Conservation (phyloP, 37 sponge, comb jelly and placozoan species). For the Diacarnus erythraeanus region DNA sequence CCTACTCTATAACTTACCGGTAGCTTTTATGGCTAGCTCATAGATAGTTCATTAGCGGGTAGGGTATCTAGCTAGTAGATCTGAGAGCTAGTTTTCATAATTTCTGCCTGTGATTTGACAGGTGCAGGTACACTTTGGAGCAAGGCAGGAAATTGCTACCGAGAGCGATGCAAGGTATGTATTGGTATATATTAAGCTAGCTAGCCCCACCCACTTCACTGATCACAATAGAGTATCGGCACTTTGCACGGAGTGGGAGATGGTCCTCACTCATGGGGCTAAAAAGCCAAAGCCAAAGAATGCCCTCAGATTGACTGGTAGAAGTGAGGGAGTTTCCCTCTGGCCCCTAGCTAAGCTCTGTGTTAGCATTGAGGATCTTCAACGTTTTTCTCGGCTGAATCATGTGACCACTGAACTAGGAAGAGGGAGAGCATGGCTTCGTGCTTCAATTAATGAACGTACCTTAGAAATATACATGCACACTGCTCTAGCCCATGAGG, state of each 20-base stretch:
- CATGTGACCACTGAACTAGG: conserved; percentile 50
- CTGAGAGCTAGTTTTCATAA: background rate
- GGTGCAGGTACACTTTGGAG: conserved; percentile 89
- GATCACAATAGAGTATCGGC: conserved; percentile 55
- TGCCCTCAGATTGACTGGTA: background rate
- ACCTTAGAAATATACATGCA: conserved; percentile 70
- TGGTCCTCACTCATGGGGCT: conserved; percentile 74
- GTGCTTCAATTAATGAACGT: conserved; percentile 81
- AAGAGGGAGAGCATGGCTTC: conserved; percentile 85
- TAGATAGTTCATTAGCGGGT: background rate
- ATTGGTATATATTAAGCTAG: background rate
- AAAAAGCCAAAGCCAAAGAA: conserved; percentile 38
- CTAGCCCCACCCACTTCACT: background rate
- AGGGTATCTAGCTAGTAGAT: background rate
- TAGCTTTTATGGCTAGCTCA: background rate
- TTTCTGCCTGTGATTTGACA: no score
- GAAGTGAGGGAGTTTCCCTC: conserved; percentile 20
- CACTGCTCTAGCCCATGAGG: conserved; percentile 23
- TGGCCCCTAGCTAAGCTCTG: conserved; percentile 53
- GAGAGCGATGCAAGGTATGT: conserved; percentile 72
- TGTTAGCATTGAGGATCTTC: conserved; percentile 45
- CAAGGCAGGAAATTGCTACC: conserved; percentile 77
- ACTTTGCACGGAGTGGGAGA: conserved; percentile 84
- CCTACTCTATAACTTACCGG: background rate
- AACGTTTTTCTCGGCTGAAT: conserved; percentile 22